A percentile compares a stretch with the other conserved stretches of the same genome.
Conservation (phyloP, 1,140 invertebrate species). For the Spodoptera frugiperda region DNA sequence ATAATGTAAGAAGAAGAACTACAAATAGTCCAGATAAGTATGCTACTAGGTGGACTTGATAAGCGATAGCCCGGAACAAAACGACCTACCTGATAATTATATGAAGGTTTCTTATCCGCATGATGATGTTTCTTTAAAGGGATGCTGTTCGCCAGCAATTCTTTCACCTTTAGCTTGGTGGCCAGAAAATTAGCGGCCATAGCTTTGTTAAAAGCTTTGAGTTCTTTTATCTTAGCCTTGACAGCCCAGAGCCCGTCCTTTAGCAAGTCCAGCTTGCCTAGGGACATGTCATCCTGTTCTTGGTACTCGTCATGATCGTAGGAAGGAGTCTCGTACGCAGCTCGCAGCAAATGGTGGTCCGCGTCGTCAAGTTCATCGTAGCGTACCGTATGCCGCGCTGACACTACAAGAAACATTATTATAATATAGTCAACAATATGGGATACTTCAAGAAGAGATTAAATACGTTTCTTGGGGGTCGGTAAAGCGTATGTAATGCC, state of each 20-base stretch:
- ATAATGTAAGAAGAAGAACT: neutral
- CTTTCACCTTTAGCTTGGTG: conserved; percentile 76
- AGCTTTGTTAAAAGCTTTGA: conserved; percentile 77
- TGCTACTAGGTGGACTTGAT: neutral
- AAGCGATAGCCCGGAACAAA: neutral
- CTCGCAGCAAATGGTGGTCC: conserved; percentile 71
- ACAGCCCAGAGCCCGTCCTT: conserved; percentile 76
- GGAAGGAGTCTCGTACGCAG: conserved; percentile 72
- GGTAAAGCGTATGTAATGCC: no score
- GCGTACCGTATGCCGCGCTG: conserved; percentile 56
- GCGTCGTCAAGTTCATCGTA: conserved; percentile 74
- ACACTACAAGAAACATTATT: neutral
- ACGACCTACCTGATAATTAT: conserved; percentile 67
- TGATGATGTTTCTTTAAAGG: conserved; percentile 67
- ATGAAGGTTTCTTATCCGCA: conserved; percentile 62
- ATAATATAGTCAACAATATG: no score
- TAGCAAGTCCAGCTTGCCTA: conserved; percentile 71
- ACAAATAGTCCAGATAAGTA: neutral
- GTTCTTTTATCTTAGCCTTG: conserved; percentile 75
- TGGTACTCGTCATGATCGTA: conserved; percentile 71
- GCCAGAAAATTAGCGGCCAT: conserved; percentile 72
- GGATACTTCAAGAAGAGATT: no score
- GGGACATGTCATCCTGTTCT: conserved; percentile 60
- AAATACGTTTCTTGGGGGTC: no score
- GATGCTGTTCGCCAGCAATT: conserved; percentile 65